Percentiles rank a stretch among this genome's conserved stretches.
These are phyloP conservation scores for Ellobium chinense DNA, from an alignment of 2,888 invertebrate species.

Conservation along the genomic window DNA sequence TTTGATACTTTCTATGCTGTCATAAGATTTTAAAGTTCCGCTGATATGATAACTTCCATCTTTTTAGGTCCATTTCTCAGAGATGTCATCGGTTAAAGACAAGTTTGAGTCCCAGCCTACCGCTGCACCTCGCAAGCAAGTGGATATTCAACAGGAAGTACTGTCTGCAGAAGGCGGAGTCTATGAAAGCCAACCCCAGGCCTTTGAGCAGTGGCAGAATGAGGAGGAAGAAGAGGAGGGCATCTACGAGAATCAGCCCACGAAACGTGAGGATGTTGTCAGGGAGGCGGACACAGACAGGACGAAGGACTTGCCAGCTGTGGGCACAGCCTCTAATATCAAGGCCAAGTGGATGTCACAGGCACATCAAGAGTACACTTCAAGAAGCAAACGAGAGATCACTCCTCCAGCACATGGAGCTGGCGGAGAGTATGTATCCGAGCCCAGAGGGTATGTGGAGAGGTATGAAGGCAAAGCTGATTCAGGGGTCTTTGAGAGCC, in stretches of 20 bases:
- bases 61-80: constrained; percentile 11
- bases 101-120: neutral
- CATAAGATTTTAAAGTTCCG: too few relatives aligned
- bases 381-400: constrained; percentile 48
- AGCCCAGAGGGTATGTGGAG: constrained; percentile 57
- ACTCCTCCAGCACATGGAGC: constrained; percentile 57
- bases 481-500: constrained; percentile 69
- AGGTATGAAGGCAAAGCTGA: constrained; percentile 62
- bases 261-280: constrained; percentile 75
- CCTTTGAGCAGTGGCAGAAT: constrained; percentile 36
- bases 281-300: constrained; percentile 76
- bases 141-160: constrained; percentile 1
- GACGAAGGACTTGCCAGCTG: constrained; percentile 72
- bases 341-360: constrained; percentile 93
- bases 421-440: constrained; percentile 62
- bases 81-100: constrained; percentile 16
- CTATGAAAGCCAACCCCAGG: constrained; percentile 46
- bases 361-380: constrained; percentile 77
- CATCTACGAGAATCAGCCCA: constrained; percentile 54
- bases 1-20: too few relatives aligned
- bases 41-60: too few relatives aligned
- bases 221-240: constrained; percentile 57
- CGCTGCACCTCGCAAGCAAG: neutral
- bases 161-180: constrained; percentile 5
- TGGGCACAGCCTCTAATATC: constrained; percentile 89